Evolutionary conservation across 2,888 invertebrate species (phyloP).

Genomic region (Drosophila robusta): DNA sequence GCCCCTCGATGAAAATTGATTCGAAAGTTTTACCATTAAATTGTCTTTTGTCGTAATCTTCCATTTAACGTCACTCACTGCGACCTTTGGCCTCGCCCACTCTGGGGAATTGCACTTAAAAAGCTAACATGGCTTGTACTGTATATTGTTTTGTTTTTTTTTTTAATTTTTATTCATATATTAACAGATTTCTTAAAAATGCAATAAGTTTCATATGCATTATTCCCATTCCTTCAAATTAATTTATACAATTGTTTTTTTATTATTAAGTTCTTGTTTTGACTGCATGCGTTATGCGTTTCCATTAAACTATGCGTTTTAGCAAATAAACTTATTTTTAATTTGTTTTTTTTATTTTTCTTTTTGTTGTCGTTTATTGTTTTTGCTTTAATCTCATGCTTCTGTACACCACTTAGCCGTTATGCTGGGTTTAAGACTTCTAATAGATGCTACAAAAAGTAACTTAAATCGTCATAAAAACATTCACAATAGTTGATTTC

Average conservation of each 20-base stretch:
- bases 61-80: slow-evolving; percentile 44
- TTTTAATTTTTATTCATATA: slow-evolving; percentile 77
- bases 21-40: slow-evolving; percentile 82
- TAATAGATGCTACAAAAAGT: slow-evolving; percentile 44
- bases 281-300: slow-evolving; percentile 39
- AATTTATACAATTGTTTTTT: slow-evolving; percentile 57
- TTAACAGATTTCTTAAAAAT: slow-evolving; percentile 84
- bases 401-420: slow-evolving; percentile 40
- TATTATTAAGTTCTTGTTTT: not conserved
- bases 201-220: slow-evolving; percentile 79
- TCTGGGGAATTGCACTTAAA: slow-evolving; percentile 1
- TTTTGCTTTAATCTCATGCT: slow-evolving; percentile 27
- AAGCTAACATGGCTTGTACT: slow-evolving; percentile 1
- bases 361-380: slow-evolving; percentile 27
- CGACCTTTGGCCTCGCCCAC: not conserved
- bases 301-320: slow-evolving; percentile 46
- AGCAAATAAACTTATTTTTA: slow-evolving; percentile 63
- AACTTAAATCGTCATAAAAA: slow-evolving; percentile 58
- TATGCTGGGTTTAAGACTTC: slow-evolving; percentile 27
- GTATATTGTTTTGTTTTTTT: slow-evolving; percentile 33
- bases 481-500: slow-evolving; percentile 64
- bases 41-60: slow-evolving; percentile 73
- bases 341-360: slow-evolving; percentile 14
- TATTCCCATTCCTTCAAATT: slow-evolving; percentile 52
- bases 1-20: slow-evolving; percentile 78